Evolutionary conservation across 2,113 vertebrate genomes (phyloP).

Genomic region (Pachyramphus minor): DNA sequence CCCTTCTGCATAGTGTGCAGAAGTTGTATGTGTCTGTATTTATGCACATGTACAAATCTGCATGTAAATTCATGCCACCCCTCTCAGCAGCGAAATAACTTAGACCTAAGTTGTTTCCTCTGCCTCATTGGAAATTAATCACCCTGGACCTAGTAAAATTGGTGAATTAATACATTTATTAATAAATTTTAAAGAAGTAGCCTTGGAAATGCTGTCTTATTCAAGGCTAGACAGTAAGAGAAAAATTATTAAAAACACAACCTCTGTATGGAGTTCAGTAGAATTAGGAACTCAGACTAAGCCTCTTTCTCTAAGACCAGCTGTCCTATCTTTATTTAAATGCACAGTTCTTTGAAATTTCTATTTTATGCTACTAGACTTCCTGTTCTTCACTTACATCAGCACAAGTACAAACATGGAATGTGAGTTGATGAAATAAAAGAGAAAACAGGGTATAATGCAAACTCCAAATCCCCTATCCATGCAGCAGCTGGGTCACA

Average conservation of each 20-base stretch:
- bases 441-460: neutral
- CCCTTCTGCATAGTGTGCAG: neutral
- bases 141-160: neutral
- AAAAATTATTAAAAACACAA: neutral
- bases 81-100: neutral
- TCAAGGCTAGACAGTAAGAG: neutral
- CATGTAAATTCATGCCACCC: neutral
- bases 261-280: neutral
- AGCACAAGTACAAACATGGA: neutral
- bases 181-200: neutral
- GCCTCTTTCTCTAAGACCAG: neutral
- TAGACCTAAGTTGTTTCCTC: neutral
- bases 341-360: neutral
- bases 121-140: neutral
- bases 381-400: neutral
- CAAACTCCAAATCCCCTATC: neutral
- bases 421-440: neutral
- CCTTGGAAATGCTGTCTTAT: neutral
- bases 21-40: neutral
- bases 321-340: neutral
- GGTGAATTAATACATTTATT: neutral
- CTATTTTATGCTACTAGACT: neutral
- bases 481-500: neutral
- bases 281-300: neutral
- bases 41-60: neutral